Evolutionary conservation across 2,888 invertebrate species (phyloP).

Genomic region (Pachymerium ferrugineum): DNA sequence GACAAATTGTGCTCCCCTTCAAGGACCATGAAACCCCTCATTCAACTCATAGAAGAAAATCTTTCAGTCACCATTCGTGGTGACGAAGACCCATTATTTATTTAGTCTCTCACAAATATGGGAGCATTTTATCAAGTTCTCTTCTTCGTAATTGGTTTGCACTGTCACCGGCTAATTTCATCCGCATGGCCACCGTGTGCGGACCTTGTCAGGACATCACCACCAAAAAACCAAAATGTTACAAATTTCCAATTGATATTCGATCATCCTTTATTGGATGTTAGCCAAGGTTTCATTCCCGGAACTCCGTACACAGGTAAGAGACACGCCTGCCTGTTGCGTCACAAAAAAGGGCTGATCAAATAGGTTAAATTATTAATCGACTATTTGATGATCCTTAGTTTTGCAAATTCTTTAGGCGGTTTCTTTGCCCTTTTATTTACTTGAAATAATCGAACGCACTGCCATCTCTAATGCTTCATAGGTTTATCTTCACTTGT

Average conservation of each 20-base stretch:
- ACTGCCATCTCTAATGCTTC: too few species aligned
- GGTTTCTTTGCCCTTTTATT: too few species aligned
- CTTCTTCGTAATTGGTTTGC: background rate
- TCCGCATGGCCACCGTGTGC: background rate
- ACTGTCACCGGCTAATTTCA: background rate
- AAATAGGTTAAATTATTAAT: background rate
- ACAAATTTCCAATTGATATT: background rate
- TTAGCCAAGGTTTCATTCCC: constrained; percentile 29
- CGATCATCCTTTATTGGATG: constrained; percentile 27
- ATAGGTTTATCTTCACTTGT: background rate
- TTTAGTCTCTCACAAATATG: background rate
- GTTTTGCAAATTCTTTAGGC: too few species aligned
- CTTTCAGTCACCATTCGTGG: background rate
- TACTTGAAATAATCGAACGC: too few species aligned
- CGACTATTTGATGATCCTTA: too few species aligned
- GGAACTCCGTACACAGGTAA: constrained; percentile 28
- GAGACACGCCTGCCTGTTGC: constrained; percentile 12
- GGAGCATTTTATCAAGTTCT: background rate
- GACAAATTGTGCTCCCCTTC: background rate
- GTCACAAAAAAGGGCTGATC: background rate
- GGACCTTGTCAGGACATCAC: background rate
- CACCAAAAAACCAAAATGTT: background rate
- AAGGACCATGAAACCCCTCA: background rate
- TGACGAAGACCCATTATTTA: background rate
- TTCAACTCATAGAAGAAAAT: background rate